Percentiles rank a stretch among this genome's conserved stretches.
phyloP scores from a whole-genome alignment of 2,113 vertebrate species.

The Gallinago media region DNA sequence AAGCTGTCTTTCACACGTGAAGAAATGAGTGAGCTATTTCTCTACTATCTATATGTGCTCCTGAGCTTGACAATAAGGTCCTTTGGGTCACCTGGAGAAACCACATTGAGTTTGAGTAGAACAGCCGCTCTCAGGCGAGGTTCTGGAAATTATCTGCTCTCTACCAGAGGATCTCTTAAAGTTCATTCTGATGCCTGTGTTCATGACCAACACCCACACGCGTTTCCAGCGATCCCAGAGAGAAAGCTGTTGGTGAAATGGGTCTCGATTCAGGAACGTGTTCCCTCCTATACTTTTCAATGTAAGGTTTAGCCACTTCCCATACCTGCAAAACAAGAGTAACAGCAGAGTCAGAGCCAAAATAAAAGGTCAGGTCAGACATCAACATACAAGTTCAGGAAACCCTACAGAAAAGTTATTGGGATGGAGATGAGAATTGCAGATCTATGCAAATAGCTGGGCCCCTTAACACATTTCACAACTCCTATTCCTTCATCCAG shows the following conservation, averaged over 20 bases:
- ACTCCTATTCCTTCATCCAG: neutral
- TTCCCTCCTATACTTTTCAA: conserved; percentile 93
- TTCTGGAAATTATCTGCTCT: neutral
- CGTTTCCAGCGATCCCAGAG: conserved; percentile 79
- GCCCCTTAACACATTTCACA: neutral
- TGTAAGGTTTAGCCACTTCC: conserved; percentile 93
- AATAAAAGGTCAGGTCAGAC: neutral
- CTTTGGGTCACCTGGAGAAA: neutral
- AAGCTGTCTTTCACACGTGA: neutral
- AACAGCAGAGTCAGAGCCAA: neutral
- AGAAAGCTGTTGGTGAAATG: conserved; percentile 93
- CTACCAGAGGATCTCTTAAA: neutral
- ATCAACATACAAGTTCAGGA: neutral
- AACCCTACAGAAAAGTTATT: neutral
- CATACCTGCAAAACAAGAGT: conserved; percentile 83
- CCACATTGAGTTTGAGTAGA: neutral
- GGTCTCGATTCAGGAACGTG: conserved; percentile 92
- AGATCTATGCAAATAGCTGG: neutral
- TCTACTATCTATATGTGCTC: neutral
- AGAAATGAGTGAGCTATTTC: neutral
- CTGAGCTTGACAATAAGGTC: neutral
- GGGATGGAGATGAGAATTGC: neutral
- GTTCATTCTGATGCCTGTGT: conserved; percentile 41
- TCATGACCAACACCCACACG: conserved; percentile 18
- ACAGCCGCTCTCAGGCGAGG: rapidly evolving